Evolutionary conservation across 2,113 vertebrate species (phyloP), one percentile per base, ranked within the genome.

Genomic region (Sinosuthora webbiana): DNA sequence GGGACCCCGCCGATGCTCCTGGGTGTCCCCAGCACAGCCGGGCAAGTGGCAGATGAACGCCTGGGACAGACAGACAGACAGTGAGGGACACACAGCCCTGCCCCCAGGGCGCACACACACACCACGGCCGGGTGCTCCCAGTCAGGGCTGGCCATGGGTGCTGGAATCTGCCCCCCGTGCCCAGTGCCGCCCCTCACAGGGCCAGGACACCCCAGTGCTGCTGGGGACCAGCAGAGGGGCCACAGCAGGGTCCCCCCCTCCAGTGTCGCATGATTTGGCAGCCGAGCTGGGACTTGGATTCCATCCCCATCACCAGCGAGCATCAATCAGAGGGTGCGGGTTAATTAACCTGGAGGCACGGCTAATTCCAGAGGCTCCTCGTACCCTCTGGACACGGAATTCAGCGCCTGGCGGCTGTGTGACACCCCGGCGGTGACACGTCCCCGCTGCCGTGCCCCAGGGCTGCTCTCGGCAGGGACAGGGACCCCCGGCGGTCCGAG

Each of bases 91-190:
- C 45, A 25, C 2, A 1, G 65, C 37, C 37, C 33, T 8, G 50
- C 12, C 6, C 37, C 47, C 4, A 1, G 17, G 2, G 2, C 13
- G 7, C 59, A 31, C 2, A 6, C 41, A 14, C 7, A 0, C n/a
- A 31, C 55, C 27, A 3, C 1, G 13, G 45, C 31, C 0, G 2
- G 20, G 8, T 23, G 55, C 52, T 63, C 37, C 39, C 82, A 28
- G 33, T 5, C 22, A 12, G 68, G 31, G 30, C 41, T 1, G 0
- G 11, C 37, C 3, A 0, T 7, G 50, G 4, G 6, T 28, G 33
- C 44, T 76, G 81, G 47, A 11, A 52, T 15, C 18, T 4, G 28
- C 4, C 21, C 9, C 13, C 39, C 50, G 21, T 31, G 35, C 55
- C 45, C 4, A 1, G 11, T 4, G 28, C 28, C 8, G 57, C 67